Conservation (phyloP, 2,888 invertebrate species). For the Pharmacophagus antenor region DNA sequence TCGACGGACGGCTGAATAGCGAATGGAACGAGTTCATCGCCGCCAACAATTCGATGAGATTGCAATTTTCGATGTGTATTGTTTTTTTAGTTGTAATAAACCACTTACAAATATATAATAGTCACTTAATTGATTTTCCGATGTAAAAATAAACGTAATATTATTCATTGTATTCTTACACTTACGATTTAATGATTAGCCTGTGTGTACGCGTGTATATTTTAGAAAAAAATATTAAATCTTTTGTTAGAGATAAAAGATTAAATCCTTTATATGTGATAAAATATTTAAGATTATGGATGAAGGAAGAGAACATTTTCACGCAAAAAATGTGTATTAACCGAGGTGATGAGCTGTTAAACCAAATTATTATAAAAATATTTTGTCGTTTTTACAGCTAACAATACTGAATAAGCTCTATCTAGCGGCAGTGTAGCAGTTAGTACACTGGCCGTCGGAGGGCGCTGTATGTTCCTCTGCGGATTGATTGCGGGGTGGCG, state of each 20-base stretch:
- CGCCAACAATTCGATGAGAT: conserved; percentile 39
- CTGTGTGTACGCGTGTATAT: too few relatives aligned
- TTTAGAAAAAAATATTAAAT: too few relatives aligned
- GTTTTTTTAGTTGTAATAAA: conserved; percentile 58
- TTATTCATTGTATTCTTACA: neutral
- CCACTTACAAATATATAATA: conserved; percentile 53
- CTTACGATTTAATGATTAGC: too few relatives aligned
- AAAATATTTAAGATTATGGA: too few relatives aligned
- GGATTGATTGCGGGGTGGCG: conserved; percentile 36
- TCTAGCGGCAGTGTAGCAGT: conserved; percentile 29
- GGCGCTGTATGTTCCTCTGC: conserved; percentile 35
- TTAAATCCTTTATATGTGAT: too few relatives aligned
- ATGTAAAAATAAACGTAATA: neutral
- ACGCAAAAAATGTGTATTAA: too few relatives aligned
- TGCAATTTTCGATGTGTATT: conserved; percentile 39
- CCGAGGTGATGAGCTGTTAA: too few relatives aligned
- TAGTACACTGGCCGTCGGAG: conserved; percentile 25
- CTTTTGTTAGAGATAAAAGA: too few relatives aligned
- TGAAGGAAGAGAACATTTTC: too few relatives aligned
- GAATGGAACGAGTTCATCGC: conserved; percentile 57
- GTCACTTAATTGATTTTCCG: conserved; percentile 3
- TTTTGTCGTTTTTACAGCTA: neutral
- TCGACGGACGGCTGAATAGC: conserved; percentile 42
- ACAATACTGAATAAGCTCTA: conserved; percentile 28
- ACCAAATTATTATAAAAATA: too few relatives aligned